Percentiles rank a stretch among this genome's conserved stretches.
Evolutionary conservation across 2,888 invertebrate genomes (phyloP).

Genomic region (Drosophila merina): DNA sequence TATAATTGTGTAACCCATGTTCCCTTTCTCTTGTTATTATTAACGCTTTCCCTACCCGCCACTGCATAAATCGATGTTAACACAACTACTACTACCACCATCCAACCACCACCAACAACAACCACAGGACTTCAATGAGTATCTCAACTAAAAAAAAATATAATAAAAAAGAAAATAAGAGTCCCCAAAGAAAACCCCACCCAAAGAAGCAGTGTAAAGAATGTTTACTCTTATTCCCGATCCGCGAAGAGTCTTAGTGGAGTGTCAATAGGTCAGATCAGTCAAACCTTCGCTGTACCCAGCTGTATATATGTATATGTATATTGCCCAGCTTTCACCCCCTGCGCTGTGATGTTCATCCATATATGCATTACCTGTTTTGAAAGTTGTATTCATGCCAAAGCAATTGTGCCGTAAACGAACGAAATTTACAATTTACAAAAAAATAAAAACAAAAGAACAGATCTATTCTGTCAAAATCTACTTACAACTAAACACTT

Average conservation of each 20-base stretch:
- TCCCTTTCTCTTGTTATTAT: slow-evolving; percentile 79
- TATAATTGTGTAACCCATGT: slow-evolving; percentile 80
- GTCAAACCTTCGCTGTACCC: slow-evolving; percentile 30
- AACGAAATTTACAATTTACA: slow-evolving; percentile 27
- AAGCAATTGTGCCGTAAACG: slow-evolving; percentile 30
- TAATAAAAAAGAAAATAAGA: slow-evolving; percentile 28
- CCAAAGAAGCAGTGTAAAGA: slow-evolving; percentile 41
- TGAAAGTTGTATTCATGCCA: slow-evolving; percentile 17
- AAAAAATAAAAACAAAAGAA: slow-evolving; percentile 6
- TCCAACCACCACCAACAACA: slow-evolving; percentile 38
- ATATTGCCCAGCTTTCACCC: slow-evolving; percentile 57
- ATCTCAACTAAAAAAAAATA: slow-evolving; percentile 80
- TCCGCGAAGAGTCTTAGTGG: slow-evolving; percentile 36
- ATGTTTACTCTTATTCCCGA: slow-evolving; percentile 10
- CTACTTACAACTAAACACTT: slow-evolving; percentile 26
- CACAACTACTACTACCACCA: slow-evolving; percentile 61
- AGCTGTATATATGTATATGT: slow-evolving; percentile 47
- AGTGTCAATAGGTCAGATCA: slow-evolving; percentile 47
- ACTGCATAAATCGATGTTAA: slow-evolving; percentile 78
- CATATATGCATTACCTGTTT: slow-evolving; percentile 41
- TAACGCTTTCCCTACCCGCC: slow-evolving; percentile 81
- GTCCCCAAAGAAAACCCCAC: slow-evolving; percentile 22
- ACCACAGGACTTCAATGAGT: slow-evolving; percentile 84
- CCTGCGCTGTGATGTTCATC: slow-evolving; percentile 47
- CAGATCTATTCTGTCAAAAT: slow-evolving; percentile 23